These are phyloP conservation scores for Neosalanx taihuensis DNA, from an alignment of 2,797 vertebrate genomes.

Conservation along the genomic window DNA sequence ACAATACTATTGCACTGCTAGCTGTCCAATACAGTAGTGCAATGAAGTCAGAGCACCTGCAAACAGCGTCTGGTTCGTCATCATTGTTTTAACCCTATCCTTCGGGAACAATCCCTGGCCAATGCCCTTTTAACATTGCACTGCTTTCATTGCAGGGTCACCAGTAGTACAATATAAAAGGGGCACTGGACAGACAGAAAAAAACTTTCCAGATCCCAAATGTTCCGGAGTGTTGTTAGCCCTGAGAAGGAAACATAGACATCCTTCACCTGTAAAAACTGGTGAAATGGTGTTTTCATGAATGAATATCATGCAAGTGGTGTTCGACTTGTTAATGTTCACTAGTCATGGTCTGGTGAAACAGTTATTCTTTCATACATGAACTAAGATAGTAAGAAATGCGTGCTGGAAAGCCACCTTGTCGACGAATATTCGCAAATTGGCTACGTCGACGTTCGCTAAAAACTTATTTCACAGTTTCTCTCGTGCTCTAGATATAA, in stretches of 20 bases:
- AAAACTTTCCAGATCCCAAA: conserved; percentile 5
- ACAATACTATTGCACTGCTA: conserved; percentile 99
- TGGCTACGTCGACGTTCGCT: too few species aligned
- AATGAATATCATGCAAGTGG: neutral
- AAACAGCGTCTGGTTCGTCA: conserved; percentile 67
- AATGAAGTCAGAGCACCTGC: conserved; percentile 98
- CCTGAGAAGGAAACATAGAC: neutral
- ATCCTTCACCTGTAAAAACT: conserved; percentile 14
- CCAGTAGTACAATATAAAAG: conserved; percentile 85
- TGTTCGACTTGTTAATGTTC: neutral
- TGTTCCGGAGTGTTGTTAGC: conserved; percentile 9
- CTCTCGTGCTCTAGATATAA: neutral
- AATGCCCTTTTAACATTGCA: conserved; percentile 87
- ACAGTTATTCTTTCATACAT: too few species aligned
- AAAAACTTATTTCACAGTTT: too few species aligned
- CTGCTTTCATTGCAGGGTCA: conserved; percentile 78
- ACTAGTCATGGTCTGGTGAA: too few species aligned
- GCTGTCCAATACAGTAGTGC: conserved; percentile 97
- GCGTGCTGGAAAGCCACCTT: too few species aligned
- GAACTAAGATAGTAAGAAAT: too few species aligned
- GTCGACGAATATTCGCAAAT: too few species aligned
- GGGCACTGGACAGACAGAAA: conserved; percentile 75
- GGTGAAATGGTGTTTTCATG: neutral
- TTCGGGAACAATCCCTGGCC: conserved; percentile 68
- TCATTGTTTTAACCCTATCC: conserved; percentile 14